A percentile compares a stretch with the other conserved stretches of the same genome.
Evolutionary conservation across 2,797 vertebrate species (phyloP).

Genomic region (Botia kubotai): DNA sequence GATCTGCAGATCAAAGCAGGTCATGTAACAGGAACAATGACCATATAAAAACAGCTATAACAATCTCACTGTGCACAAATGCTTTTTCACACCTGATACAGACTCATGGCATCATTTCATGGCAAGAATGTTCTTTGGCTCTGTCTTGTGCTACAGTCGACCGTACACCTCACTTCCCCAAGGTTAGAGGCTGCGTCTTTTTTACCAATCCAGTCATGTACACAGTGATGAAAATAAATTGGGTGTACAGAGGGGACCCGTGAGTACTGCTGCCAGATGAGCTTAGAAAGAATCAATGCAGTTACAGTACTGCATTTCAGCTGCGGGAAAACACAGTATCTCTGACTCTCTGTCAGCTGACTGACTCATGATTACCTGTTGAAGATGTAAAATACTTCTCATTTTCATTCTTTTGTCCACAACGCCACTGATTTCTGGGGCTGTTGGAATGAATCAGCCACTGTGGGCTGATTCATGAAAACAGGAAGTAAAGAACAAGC

Average conservation of each 20-base stretch:
- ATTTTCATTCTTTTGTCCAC: not conserved
- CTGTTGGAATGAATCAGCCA: not conserved
- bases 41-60: too few relatives aligned
- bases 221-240: slow-evolving; percentile 58
- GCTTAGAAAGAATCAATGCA: slow-evolving; percentile 51
- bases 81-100: too few relatives aligned
- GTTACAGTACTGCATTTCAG: slow-evolving; percentile 35
- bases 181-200: not conserved
- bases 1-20: too few relatives aligned
- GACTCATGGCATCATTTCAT: too few relatives aligned
- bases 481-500: not conserved
- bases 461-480: not conserved
- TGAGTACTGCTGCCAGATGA: slow-evolving; percentile 37
- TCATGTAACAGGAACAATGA: too few relatives aligned
- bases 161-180: too few relatives aligned
- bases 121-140: too few relatives aligned
- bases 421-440: not conserved
- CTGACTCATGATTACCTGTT: not conserved
- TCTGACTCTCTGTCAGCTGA: not conserved
- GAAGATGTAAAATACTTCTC: not conserved
- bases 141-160: too few relatives aligned
- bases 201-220: slow-evolving; percentile 51
- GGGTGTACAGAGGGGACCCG: slow-evolving; percentile 49
- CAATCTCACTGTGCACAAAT: too few relatives aligned
- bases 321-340: slow-evolving; percentile 19